phyloP scores from a whole-genome alignment of 2,888 invertebrate genomes.

The Loripinus fragilis region DNA sequence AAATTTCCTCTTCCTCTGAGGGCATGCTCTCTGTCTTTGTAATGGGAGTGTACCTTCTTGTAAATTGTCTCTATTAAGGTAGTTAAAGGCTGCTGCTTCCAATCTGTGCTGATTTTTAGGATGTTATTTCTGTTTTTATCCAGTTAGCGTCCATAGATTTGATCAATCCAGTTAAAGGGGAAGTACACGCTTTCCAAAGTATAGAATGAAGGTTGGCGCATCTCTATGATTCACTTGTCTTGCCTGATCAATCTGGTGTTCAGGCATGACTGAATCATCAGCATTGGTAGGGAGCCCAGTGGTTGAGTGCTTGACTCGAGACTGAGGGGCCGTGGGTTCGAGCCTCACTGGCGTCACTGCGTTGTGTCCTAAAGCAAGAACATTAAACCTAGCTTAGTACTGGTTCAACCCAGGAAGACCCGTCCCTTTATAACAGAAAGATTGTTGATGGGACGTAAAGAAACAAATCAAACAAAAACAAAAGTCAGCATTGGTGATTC shows the following conservation, averaged over 20 bases:
- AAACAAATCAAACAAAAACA: too few species aligned
- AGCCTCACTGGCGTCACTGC: too few species aligned
- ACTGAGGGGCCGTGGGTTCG: too few species aligned
- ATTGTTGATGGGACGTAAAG: too few species aligned
- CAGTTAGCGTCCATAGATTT: background rate
- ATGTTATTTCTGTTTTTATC: conserved; percentile 17
- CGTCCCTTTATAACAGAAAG: too few species aligned
- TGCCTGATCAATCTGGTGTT: background rate
- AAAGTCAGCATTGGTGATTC: conserved; percentile 10
- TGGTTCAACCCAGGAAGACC: too few species aligned
- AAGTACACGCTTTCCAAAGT: background rate
- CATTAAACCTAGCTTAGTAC: too few species aligned
- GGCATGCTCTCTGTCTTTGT: conserved; percentile 32
- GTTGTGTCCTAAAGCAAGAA: too few species aligned
- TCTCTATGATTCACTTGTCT: background rate
- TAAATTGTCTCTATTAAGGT: conserved; percentile 24
- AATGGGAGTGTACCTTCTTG: conserved; percentile 21
- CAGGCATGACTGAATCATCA: conserved; percentile 19
- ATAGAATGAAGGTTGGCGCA: conserved; percentile 1
- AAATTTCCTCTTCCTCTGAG: conserved; percentile 26
- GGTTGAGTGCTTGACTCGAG: too few species aligned
- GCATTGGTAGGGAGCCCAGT: too few species aligned
- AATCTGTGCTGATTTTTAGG: conserved; percentile 7
- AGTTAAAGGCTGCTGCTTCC: conserved; percentile 19
- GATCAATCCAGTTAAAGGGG: background rate